Conservation (phyloP, 2,113 vertebrate species). For the Ictidomys tridecemlineatus region DNA sequence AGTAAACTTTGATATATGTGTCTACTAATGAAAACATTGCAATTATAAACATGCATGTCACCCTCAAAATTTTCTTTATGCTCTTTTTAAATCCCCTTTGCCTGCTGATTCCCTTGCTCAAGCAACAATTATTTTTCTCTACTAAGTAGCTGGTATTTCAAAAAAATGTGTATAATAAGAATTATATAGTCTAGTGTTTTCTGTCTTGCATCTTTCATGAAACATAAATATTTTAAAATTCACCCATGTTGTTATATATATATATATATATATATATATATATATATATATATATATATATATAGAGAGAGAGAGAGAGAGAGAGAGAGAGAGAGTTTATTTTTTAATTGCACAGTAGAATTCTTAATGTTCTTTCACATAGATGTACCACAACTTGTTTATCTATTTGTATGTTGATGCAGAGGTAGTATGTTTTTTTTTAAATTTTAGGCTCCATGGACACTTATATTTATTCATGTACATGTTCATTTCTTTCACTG, state of each 20-base stretch:
- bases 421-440: background rate
- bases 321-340: background rate
- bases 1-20: background rate
- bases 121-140: background rate
- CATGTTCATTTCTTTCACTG: background rate
- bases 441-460: background rate
- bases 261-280: too few relatives aligned
- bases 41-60: background rate
- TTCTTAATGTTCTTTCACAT: background rate
- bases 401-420: background rate
- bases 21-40: background rate
- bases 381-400: background rate
- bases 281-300: too few relatives aligned
- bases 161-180: background rate
- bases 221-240: background rate
- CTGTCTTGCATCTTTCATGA: background rate
- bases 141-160: background rate
- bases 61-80: background rate
- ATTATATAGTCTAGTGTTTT: background rate
- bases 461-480: background rate
- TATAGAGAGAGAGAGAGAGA: too few relatives aligned
- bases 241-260: background rate
- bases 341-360: background rate
- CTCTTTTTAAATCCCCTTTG: background rate
- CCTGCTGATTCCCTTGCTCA: accelerated